Base-by-base conservation (phyloP, 1,140 invertebrate genomes). In the Rhagoletis zephyria region DNA sequence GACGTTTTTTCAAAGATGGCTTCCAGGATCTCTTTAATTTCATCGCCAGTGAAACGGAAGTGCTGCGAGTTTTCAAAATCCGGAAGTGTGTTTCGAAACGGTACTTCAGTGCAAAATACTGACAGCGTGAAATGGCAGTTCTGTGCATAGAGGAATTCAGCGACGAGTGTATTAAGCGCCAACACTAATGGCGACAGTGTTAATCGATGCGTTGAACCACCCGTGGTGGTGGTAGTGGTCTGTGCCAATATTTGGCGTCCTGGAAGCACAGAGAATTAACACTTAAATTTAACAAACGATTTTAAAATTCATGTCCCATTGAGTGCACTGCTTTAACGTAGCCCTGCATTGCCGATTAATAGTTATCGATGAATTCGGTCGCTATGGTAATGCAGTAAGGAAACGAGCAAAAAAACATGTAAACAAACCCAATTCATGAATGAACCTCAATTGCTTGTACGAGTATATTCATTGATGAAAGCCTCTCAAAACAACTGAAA, bases 61-160 rank as follows among this genome's bases (percentile, higher is more conserved):
- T 88, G 70, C 0, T 85, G 40, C 0, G 88, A 89, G 5, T 40
- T 88, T 30, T 91, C 89, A 51, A 92, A 91, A 40, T 92, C 87
- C 7, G 92, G 91, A 77, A 92, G n/a, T 0, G 88, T 86, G 6
- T 92, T 89, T 3, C 89, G 90, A 40, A 90, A 90, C 4, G 91
- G 91, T 12, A 90, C 88, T 85, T 93, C 92, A 42, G 89, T 92
- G 88, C 90, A 90, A 88, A 90, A 93, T 12, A 93, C 91, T 4
- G 92, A 92, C 3, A 93, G 81, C 5, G 91, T 89, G 60, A 91
- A 91, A 81, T 91, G 92, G 56, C 90, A 93, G 81, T 92, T 91
- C 65, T 93, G 90, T 48, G 89, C 90, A 87, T 91, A 90, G 14
- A 93, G 88, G 65, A 92, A 93, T 86, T 93, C 92, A 0, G 92